Base-by-base conservation (phyloP, 1,140 invertebrate species). In the Drosophila equinoxialis region DNA sequence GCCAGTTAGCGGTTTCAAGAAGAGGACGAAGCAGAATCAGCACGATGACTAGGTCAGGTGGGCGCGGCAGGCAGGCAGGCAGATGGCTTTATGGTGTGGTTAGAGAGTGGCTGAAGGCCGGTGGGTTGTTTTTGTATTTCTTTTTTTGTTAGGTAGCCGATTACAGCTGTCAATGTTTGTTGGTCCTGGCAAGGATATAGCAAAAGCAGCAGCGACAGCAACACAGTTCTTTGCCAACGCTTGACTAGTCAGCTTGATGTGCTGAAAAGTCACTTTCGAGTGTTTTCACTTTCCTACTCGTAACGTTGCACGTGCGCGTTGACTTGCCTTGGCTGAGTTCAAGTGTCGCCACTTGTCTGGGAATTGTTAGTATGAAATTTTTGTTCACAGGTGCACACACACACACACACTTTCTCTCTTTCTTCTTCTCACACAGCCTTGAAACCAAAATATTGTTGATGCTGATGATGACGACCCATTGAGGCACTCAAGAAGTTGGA, bases 221-320 rank as follows among this genome's bases (percentile, higher is more conserved):
- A 57, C 41, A 60, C 41, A 48, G 72, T 69, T 60, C 62, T 63
- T 33, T 70, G 65, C 71, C 64, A 45, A 78, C 76, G 73, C 68
- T 71, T 75, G 63, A 76, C 62, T 71, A 79, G 74, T 84, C 71
- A 63, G 77, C 58, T 68, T 71, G 84, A 75, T 59, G 80, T 81
- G 77, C 74, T 78, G 55, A 84, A 89, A 89, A 78, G 77, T 89
- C 85, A 80, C 74, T 80, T 78, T 87, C 65, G 58, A 89, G 84
- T 89, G 80, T 78, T 89, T 87, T 89, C 74, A 83, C 77, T 87
- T 87, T 83, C 59, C 74, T 39, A 7, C 33, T 77, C 66, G 66
- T 57, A 67, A 54, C 66, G 80, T 71, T 81, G 80, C 84, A 89
- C 83, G 84, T 89, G 83, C 80, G 84, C 80, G 61, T 65, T 86